Base-by-base conservation (phyloP, 2,797 vertebrate species). In the Falco berigora region DNA sequence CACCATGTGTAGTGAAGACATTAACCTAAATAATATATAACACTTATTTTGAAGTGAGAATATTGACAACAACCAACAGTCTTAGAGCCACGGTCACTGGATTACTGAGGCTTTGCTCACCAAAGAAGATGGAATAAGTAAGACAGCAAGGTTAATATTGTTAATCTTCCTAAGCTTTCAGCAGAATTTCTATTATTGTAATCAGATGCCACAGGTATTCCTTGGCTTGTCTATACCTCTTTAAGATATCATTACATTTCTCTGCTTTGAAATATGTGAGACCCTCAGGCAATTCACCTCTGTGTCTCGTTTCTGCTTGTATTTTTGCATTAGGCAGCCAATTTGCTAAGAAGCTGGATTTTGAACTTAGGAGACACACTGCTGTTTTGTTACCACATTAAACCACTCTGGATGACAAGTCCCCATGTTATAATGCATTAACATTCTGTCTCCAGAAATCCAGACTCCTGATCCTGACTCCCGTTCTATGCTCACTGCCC, bases 201-300 rank as follows among this genome's bases (percentile, higher is more conserved):
- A 94, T 87, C 86, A 93, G 94, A 94, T 44, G 59, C 84, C 61
- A 87, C 89, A 93, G 96, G 92, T 95, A 96, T 95, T 96, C 92
- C 71, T 87, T 47, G 76, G 93, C 93, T 38, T 84, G 90, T 92
- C 96, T 96, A 28, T 89, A 71, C 85, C 86, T 88, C 95, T 96
- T 94, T 89, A 88, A 96, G 96, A 94, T 90, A 96, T 86, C 97
- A 96, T 97, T 98, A 97, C 90, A 78, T 80, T 97, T 91, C 84
- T 94, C 55, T 83, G 55, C 83, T 94, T 94, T 95, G 93, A 98
- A 98, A 97, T 96, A 97, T 93, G 97, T 55, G 90, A 95, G 74
- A 62, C 83, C 96, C 95, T 96, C 42, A 22, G 97, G 97, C 96
- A 81, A 53, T 86, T 95, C 91, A 85, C 86, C 88, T 91, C 95